These are phyloP conservation scores for Himalopsyche phryganea DNA, from an alignment of 1,140 invertebrate genomes.

Conservation along the genomic window DNA sequence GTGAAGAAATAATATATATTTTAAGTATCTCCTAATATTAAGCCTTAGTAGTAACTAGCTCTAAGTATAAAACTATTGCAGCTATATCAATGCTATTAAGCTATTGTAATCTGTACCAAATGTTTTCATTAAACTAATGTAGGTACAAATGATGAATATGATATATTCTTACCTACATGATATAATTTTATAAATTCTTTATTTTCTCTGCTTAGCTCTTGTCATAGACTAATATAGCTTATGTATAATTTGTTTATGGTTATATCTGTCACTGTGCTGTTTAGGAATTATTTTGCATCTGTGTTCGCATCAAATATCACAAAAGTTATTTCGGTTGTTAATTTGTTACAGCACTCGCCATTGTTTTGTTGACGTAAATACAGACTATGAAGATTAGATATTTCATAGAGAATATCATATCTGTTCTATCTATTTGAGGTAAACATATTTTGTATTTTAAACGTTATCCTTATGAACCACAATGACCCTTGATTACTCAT, in stretches of 20 bases:
- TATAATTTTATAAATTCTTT: too few relatives aligned
- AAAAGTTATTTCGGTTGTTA: constrained; percentile 9
- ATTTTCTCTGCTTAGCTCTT: too few relatives aligned
- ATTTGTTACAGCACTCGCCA: constrained; percentile 10
- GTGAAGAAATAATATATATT: too few relatives aligned
- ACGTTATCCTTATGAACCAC: constrained; percentile 2
- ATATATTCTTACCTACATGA: too few relatives aligned
- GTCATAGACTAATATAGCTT: too few relatives aligned
- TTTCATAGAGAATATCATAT: not conserved
- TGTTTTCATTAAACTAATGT: too few relatives aligned
- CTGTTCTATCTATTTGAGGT: constrained; percentile 20
- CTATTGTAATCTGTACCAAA: too few relatives aligned
- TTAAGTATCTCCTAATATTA: too few relatives aligned
- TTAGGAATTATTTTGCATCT: constrained; percentile 9
- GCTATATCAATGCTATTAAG: too few relatives aligned
- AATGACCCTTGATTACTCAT: constrained; percentile 14
- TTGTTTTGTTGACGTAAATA: constrained; percentile 2
- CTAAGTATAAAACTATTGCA: too few relatives aligned
- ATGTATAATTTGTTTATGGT: constrained; percentile 9
- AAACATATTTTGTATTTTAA: constrained; percentile 1
- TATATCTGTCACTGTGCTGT: constrained; percentile 14
- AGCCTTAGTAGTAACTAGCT: too few relatives aligned
- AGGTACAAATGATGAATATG: too few relatives aligned
- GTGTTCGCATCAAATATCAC: constrained; percentile 10
- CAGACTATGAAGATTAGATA: constrained; percentile 22